phyloP scores from a whole-genome alignment of 2,888 invertebrate genomes.

The Halocaridina rubra region DNA sequence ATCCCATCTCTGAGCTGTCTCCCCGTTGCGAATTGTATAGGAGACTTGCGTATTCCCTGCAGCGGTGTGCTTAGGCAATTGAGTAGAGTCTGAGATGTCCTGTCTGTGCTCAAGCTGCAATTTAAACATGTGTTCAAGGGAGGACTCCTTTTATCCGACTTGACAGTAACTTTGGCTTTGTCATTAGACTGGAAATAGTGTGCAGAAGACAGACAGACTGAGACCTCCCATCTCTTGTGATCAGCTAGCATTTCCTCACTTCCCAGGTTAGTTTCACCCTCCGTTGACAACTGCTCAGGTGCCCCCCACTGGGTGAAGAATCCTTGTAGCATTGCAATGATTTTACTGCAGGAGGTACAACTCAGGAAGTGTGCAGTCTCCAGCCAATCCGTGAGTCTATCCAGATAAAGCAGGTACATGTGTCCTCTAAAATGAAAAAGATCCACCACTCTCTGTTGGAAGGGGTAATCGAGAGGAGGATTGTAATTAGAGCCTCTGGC shows the following conservation, averaged over 20 bases:
- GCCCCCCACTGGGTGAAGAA: too few relatives aligned
- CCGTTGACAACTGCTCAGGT: background rate
- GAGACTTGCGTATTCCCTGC: background rate
- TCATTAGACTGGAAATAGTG: slow-evolving; percentile 9
- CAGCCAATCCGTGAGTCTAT: background rate
- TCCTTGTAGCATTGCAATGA: background rate
- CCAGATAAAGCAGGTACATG: background rate
- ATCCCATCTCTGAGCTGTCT: background rate
- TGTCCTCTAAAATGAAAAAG: background rate
- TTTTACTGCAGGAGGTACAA: background rate
- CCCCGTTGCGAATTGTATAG: background rate
- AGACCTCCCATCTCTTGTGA: background rate
- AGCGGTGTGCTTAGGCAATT: background rate
- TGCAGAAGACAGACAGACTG: background rate
- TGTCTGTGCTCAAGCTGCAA: background rate
- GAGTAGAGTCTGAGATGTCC: background rate
- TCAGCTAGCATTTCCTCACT: background rate
- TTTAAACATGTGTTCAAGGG: background rate
- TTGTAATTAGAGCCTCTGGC: too few relatives aligned
- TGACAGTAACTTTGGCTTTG: background rate
- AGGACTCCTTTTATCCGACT: background rate
- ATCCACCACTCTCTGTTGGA: background rate
- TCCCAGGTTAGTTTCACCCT: background rate
- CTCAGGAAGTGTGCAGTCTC: background rate
- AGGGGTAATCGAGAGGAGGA: background rate